phyloP scores from a whole-genome alignment of 2,797 vertebrate genomes.

The Platalea minor region DNA sequence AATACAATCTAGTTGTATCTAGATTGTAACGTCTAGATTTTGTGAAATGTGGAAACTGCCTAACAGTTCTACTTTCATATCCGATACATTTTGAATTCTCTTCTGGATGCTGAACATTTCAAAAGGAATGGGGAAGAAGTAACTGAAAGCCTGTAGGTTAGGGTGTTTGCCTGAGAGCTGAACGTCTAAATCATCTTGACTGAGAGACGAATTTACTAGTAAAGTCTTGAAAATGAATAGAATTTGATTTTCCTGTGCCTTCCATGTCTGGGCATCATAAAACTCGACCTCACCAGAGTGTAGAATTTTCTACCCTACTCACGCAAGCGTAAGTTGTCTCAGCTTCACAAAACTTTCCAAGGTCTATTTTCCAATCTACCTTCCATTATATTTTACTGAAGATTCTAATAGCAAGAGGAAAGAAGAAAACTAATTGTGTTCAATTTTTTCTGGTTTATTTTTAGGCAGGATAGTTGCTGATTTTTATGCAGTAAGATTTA shows the following conservation, averaged over 20 bases:
- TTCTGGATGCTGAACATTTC: neutral
- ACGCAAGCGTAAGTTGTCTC: neutral
- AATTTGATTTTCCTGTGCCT: neutral
- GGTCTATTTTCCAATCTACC: neutral
- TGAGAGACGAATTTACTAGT: neutral
- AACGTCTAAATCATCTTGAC: neutral
- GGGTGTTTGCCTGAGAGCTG: neutral
- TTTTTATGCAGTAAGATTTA: constrained; percentile 4
- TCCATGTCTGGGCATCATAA: neutral
- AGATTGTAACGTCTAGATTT: neutral
- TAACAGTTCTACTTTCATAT: neutral
- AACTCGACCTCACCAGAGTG: neutral
- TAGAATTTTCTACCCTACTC: neutral
- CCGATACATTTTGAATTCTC: neutral
- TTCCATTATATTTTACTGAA: neutral
- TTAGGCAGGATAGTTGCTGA: neutral
- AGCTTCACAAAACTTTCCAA: neutral
- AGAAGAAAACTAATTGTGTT: neutral
- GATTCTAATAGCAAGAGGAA: neutral
- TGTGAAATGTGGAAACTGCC: neutral
- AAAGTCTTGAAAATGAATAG: neutral
- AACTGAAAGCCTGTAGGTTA: neutral
- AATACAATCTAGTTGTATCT: neutral
- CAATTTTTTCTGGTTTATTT: neutral
- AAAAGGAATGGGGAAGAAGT: neutral